Evolutionary conservation across 2,113 vertebrate species (phyloP), one percentile per base, ranked within the genome.

Genomic region (Nothocercus julius): DNA sequence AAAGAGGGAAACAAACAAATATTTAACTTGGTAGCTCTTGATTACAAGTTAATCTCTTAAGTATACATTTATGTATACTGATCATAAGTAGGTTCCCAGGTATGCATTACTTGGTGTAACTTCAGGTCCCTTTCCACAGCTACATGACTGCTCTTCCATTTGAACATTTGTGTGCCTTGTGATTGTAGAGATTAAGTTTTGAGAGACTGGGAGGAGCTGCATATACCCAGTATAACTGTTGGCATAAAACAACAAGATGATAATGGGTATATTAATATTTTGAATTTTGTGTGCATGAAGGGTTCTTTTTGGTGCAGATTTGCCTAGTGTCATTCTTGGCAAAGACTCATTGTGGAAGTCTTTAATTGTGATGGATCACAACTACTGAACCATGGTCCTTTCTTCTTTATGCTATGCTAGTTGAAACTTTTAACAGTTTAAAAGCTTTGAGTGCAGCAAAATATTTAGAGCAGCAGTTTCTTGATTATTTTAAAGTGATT

Each of bases 1-100:
- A 66, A 78, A 90, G 84, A 27, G 51, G 87, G 66, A 92, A 94
- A 93, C 40, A 92, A 94, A 93, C 40, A 78, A 82, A 85, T 5
- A 53, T 96, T 94, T 89, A 74, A 73, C 80, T 20, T 90, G 56
- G 22, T 89, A 89, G 47, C 49, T 30, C 28, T 53, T 82, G 40
- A 56, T 90, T 92, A 67, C 62, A 44, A 91, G 73, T 89, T 88
- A 86, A 79, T 95, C 28, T 89, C 67, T 85, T 81, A 16, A 42
- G 45, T 53, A 25, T 59, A 67, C 82, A 44, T 72, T 70, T 62
- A 22, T 16, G 20, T 68, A 38, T 20, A 44, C 20, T 20, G 22
- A 59, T 82, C n/a, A 17, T 68, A 76, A 87, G 89, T 49, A 14
- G 32, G 2, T 87, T 90, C 53, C 56, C 27, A 38, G 13, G 2